Evolutionary conservation across 1,140 invertebrate genomes (phyloP).

Genomic region (Notospermus geniculatus): DNA sequence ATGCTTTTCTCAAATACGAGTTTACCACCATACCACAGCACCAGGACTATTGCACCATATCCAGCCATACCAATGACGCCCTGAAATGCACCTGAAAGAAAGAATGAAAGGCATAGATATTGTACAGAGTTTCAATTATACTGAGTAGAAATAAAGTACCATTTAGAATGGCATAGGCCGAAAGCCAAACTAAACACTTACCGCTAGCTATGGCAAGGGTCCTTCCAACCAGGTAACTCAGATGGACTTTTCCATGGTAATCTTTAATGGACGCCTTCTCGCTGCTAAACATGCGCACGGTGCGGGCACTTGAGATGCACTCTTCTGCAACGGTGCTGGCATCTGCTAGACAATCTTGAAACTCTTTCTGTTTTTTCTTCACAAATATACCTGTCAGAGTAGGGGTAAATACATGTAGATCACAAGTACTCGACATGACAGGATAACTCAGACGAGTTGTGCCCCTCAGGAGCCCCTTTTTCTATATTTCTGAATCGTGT

Average conservation of each 20-base stretch:
- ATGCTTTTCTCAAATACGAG: conserved; percentile 46
- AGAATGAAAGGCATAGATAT: not conserved
- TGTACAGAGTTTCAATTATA: not conserved
- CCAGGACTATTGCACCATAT: conserved; percentile 41
- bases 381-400: conserved; percentile 44
- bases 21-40: conserved; percentile 55
- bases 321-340: conserved; percentile 49
- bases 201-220: conserved; percentile 46
- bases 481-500: no score
- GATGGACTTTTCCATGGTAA: conserved; percentile 42
- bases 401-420: not conserved
- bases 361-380: conserved; percentile 42
- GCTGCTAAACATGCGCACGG: conserved; percentile 47
- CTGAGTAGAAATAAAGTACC: no score
- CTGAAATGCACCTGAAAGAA: conserved; percentile 42
- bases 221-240: conserved; percentile 48
- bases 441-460: no score
- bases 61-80: conserved; percentile 41
- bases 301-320: conserved; percentile 44
- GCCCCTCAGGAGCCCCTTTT: no score
- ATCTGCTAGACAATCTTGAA: conserved; percentile 51
- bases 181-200: no score
- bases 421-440: no score
- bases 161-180: no score
- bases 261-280: conserved; percentile 37